These are phyloP conservation scores for Etia nguti DNA, from an alignment of 2,113 vertebrate genomes.

Conservation along the genomic window DNA sequence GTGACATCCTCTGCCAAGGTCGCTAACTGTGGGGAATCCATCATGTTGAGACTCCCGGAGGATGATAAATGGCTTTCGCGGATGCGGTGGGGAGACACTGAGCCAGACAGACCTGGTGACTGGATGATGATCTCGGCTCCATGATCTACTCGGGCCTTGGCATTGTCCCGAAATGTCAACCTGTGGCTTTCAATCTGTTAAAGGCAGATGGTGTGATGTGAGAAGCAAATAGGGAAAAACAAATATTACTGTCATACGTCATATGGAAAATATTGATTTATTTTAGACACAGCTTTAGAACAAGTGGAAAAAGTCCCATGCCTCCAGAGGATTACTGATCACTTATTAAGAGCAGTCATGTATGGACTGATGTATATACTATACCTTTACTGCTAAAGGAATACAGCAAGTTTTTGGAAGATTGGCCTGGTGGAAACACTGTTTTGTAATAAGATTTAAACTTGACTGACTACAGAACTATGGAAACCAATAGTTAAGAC, in stretches of 20 bases:
- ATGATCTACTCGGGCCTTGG: constrained; percentile 91
- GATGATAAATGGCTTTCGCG: constrained; percentile 89
- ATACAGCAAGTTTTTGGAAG: constrained; percentile 35
- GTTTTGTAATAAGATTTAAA: background rate
- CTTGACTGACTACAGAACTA: background rate
- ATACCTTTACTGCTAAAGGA: constrained; percentile 33
- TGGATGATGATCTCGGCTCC: constrained; percentile 90
- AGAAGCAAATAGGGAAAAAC: background rate
- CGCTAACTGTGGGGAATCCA: constrained; percentile 91
- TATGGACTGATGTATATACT: background rate
- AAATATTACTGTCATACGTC: background rate
- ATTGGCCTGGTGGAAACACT: background rate
- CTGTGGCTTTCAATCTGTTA: constrained; percentile 94
- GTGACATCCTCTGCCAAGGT: constrained; percentile 97
- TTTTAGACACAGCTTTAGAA: background rate
- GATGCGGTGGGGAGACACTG: constrained; percentile 83
- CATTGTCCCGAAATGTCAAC: constrained; percentile 85
- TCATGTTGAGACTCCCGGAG: constrained; percentile 94
- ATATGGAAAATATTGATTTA: background rate
- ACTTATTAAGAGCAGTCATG: background rate
- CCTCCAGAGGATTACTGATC: background rate
- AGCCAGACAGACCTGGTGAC: constrained; percentile 83
- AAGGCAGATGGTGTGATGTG: constrained; percentile 42
- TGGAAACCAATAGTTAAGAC: background rate
- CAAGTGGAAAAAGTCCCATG: background rate